Conservation (phyloP, 2,888 invertebrate genomes). For the Scaptomyza reducta region DNA sequence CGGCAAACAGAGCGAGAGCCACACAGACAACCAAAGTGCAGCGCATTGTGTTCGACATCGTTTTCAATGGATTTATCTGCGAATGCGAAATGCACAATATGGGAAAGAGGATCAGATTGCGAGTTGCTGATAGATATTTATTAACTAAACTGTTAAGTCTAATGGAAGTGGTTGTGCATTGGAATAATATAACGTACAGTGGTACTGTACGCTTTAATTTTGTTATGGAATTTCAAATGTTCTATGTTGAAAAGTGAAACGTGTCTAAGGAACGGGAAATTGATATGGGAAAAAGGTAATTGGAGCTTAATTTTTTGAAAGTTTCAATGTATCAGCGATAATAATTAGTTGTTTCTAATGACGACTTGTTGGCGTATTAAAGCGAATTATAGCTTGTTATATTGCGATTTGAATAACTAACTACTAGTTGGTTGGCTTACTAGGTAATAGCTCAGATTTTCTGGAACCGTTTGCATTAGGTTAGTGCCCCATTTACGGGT, state of each 20-base stretch:
- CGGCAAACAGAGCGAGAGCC: constrained; percentile 64
- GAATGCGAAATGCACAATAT: not conserved
- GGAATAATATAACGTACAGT: not conserved
- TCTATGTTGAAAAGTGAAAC: not conserved
- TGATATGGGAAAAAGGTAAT: not conserved
- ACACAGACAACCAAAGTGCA: constrained; percentile 66
- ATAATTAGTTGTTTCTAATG: constrained; percentile 2
- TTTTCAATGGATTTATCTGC: constrained; percentile 25
- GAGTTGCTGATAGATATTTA: not conserved
- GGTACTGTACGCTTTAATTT: not conserved
- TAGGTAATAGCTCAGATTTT: not conserved
- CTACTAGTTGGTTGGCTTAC: constrained; percentile 4
- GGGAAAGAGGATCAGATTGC: not conserved
- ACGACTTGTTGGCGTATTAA: not conserved
- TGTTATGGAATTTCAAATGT: not conserved
- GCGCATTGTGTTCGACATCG: constrained; percentile 66
- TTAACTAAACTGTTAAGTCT: not conserved
- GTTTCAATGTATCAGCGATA: not conserved
- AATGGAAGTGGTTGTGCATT: not conserved
- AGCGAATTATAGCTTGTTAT: constrained; percentile 14
- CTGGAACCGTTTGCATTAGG: constrained; percentile 16
- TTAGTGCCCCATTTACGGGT: constrained; percentile 21
- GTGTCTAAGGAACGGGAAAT: not conserved
- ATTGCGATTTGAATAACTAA: constrained; percentile 34
- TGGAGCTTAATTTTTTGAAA: not conserved